A percentile compares a stretch with the other conserved stretches of the same genome.
These are phyloP conservation scores for Ormyrus nitidulus DNA, from an alignment of 2,888 invertebrate species.

Conservation along the genomic window DNA sequence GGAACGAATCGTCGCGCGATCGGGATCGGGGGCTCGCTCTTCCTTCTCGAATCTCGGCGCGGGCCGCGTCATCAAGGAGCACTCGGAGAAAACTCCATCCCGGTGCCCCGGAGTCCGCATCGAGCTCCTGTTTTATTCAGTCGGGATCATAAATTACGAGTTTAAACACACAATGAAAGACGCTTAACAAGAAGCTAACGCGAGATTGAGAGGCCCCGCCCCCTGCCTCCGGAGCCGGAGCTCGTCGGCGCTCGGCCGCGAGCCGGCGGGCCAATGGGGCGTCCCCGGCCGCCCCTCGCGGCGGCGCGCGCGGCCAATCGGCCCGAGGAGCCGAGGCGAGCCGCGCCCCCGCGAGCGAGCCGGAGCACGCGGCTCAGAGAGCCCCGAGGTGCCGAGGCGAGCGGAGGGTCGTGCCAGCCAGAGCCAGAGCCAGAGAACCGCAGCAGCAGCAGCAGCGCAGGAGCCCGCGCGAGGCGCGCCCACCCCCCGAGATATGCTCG, in stretches of 20 bases:
- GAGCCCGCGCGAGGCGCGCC: not conserved
- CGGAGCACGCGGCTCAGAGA: slow-evolving; percentile 52
- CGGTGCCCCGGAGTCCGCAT: slow-evolving; percentile 3
- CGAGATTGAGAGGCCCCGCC: slow-evolving; percentile 76
- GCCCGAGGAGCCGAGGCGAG: slow-evolving; percentile 56
- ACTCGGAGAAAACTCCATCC: not conserved
- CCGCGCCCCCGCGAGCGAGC: slow-evolving; percentile 65
- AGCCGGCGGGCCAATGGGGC: too few relatives aligned
- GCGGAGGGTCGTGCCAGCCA: slow-evolving; percentile 15
- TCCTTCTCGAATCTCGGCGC: not conserved
- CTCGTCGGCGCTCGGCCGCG: too few relatives aligned
- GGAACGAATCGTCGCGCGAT: slow-evolving; percentile 28
- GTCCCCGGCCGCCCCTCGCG: too few relatives aligned
- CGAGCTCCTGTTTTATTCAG: slow-evolving; percentile 75
- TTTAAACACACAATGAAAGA: slow-evolving; percentile 77
- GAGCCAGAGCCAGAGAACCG: not conserved
- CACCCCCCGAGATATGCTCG: slow-evolving; percentile 68
- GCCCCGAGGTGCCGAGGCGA: slow-evolving; percentile 49
- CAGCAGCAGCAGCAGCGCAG: not conserved
- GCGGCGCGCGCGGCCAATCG: slow-evolving; percentile 33
- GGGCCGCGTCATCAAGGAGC: slow-evolving; percentile 1
- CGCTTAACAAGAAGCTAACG: slow-evolving; percentile 76
- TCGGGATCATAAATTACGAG: slow-evolving; percentile 76
- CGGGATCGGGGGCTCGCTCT: not conserved
- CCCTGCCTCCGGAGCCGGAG: slow-evolving; percentile 47